Evolutionary conservation across 2,797 vertebrate species (phyloP), one percentile per base, ranked within the genome.

Genomic region (Odontamblyopus rebecca): DNA sequence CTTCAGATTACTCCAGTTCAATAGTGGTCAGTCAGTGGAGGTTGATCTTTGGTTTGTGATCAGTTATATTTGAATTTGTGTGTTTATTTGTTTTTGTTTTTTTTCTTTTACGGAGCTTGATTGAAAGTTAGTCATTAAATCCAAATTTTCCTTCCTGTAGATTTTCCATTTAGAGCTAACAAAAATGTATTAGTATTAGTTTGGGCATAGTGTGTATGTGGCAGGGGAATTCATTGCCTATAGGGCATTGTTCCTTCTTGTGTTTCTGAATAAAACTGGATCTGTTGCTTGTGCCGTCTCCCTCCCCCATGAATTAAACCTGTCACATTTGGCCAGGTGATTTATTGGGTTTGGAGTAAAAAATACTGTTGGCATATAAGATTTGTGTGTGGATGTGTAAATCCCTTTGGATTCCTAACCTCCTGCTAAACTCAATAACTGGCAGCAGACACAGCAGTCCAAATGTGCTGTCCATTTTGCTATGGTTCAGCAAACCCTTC

Each of bases 381-480:
- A 80, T 79, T 84, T 86, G 81, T 85, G 76, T 84, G 75, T 82
- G n/a, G 69, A 77, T 76, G 78, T 88, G 76, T 84, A 80, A 87
- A 83, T 83, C 83, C 81, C 72, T 51, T 73, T 65, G 82, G 74
- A 82, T 82, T 81, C 50, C 77, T 82, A 83, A 80, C 73, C 78
- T 75, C 73, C 75, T 73, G 81, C 82, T 82, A 84, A 84, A 85
- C 86, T 69, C 75, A 80, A 75, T 83, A 84, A 78, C 71, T 75
- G 81, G 81, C 85, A 83, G 85, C 82, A 73, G 71, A 75, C 48
- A 27, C 77, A 70, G 76, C 68, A 78, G 69, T 78, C 75, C 79
- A 76, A 86, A 84, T 80, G 67, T 80, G 79, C 74, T 81, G 67
- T 70, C 35, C 26, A 44, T 71, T 77, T 66, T 77, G 78, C 78